Conservation (phyloP, 1,140 invertebrate species). For the Drosophila mauritiana region DNA sequence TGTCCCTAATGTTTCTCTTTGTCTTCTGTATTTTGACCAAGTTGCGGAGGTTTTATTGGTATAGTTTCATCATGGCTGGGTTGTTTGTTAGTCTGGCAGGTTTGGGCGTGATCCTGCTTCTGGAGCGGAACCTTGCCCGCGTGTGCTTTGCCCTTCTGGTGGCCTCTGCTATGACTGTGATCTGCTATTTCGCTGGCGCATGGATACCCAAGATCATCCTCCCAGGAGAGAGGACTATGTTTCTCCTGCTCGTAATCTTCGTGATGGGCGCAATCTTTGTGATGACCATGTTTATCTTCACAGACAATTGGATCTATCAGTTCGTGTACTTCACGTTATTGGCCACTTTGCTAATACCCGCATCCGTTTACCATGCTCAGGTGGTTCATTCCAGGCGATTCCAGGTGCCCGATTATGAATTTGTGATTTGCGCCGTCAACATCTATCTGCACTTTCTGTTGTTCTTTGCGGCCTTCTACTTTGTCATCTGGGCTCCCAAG, state of each 20-base stretch:
- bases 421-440: slow-evolving; percentile 9
- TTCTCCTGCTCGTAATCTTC: slow-evolving; percentile 5
- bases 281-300: slow-evolving; percentile 20
- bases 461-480: slow-evolving; percentile 25
- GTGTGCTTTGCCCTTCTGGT: neutral
- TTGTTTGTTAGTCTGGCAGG: slow-evolving; percentile 15
- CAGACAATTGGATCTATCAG: neutral
- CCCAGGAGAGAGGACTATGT: slow-evolving; percentile 34
- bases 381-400: slow-evolving; percentile 28
- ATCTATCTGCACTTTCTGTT: slow-evolving; percentile 35
- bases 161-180: neutral
- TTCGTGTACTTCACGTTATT: slow-evolving; percentile 15
- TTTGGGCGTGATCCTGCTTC: slow-evolving; percentile 13
- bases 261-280: neutral
- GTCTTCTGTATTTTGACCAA: neutral
- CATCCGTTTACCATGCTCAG: slow-evolving; percentile 22
- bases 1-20: slow-evolving; percentile 9
- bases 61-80: slow-evolving; percentile 2
- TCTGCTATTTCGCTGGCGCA: slow-evolving; percentile 29
- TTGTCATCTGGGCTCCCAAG: slow-evolving; percentile 4
- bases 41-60: slow-evolving; percentile 1
- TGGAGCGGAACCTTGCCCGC: neutral
- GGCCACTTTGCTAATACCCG: slow-evolving; percentile 1
- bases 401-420: slow-evolving; percentile 16
- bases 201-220: slow-evolving; percentile 18